Percentiles rank a stretch among this genome's conserved stretches.
Evolutionary conservation across 1,140 invertebrate genomes (phyloP).

Genomic region (Chionoecetes opilio): DNA sequence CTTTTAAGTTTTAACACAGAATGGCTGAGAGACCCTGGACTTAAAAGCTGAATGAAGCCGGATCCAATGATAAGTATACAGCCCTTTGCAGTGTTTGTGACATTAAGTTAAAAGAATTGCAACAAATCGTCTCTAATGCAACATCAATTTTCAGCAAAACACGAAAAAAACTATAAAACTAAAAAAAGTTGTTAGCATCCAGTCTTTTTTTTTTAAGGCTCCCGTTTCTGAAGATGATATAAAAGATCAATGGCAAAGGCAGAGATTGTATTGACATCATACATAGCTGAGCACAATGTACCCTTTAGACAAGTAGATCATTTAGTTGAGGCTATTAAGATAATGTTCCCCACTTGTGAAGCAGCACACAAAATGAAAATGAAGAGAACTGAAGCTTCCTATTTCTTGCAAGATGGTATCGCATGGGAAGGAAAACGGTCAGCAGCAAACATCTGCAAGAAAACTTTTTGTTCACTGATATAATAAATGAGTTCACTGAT

Average conservation of each 20-base stretch:
- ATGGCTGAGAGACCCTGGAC: too few species aligned
- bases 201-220: not conserved
- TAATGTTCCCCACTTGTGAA: slow-evolving; percentile 57
- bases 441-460: slow-evolving; percentile 41
- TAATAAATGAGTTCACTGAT: slow-evolving; percentile 45
- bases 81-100: slow-evolving; percentile 51
- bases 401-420: slow-evolving; percentile 58
- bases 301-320: slow-evolving; percentile 54
- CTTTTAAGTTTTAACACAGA: too few species aligned
- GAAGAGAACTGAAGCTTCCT: slow-evolving; percentile 53
- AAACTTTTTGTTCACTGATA: slow-evolving; percentile 62
- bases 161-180: slow-evolving; percentile 49
- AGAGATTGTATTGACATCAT: slow-evolving; percentile 37
- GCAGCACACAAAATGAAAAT: not conserved
- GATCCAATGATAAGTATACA: slow-evolving; percentile 51
- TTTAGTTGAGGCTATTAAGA: slow-evolving; percentile 55
- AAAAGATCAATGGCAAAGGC: slow-evolving; percentile 45
- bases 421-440: slow-evolving; percentile 55
- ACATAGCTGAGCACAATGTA: slow-evolving; percentile 52
- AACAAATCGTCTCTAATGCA: slow-evolving; percentile 50
- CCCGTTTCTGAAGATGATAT: not conserved
- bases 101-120: slow-evolving; percentile 39
- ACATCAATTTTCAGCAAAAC: slow-evolving; percentile 55
- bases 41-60: too few species aligned
- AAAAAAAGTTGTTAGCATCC: slow-evolving; percentile 51